phyloP scores from a whole-genome alignment of 2,113 vertebrate species.

The Nyctibius bracteatus region DNA sequence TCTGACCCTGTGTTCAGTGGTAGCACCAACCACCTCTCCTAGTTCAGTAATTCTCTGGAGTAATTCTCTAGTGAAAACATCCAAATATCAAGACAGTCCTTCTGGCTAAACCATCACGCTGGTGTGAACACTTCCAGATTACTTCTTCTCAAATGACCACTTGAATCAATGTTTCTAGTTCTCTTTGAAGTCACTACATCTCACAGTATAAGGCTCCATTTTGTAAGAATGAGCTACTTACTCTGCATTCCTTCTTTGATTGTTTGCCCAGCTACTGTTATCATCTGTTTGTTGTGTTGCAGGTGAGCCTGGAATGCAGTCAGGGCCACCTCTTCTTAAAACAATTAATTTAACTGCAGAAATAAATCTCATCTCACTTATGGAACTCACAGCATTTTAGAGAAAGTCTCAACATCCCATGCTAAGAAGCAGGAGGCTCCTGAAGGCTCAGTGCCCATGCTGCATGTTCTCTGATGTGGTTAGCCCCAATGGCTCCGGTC shows the following conservation, averaged over 20 bases:
- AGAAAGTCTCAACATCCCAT: background rate
- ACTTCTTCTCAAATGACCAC: background rate
- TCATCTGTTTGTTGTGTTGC: background rate
- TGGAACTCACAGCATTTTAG: background rate
- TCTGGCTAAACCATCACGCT: background rate
- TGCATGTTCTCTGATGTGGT: rapidly evolving
- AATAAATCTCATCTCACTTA: background rate
- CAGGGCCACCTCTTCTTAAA: background rate
- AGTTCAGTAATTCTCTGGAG: background rate
- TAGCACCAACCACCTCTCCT: background rate
- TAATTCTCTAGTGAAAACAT: background rate
- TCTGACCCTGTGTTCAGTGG: background rate
- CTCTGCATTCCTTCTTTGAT: background rate
- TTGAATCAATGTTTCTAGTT: background rate
- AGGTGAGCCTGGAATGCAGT: background rate
- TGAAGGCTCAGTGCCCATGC: background rate
- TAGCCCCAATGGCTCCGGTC: rapidly evolving
- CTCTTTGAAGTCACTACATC: background rate
- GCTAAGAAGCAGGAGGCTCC: background rate
- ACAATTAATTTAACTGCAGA: background rate
- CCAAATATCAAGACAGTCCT: background rate
- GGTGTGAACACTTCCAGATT: background rate
- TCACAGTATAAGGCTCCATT: background rate
- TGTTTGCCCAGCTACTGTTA: background rate
- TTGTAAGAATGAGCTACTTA: background rate